A percentile compares a stretch with the other conserved stretches of the same genome.
phyloP scores from a whole-genome alignment of 2,113 vertebrate genomes.

The Hippopotamus amphibius region DNA sequence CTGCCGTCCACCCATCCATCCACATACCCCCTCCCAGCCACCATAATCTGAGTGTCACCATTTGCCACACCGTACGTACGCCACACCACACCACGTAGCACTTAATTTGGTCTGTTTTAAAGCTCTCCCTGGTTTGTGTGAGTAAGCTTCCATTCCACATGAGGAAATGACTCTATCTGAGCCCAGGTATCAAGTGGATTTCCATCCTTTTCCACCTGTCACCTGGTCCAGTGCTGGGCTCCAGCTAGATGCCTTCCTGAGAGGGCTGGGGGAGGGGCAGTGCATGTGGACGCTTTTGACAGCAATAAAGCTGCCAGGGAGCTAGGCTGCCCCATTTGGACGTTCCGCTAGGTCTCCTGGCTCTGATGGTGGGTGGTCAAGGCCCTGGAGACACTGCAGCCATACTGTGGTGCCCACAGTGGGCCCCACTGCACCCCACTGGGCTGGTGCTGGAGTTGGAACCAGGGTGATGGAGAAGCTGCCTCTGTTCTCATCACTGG shows the following conservation, averaged over 20 bases:
- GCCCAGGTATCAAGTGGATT: too few relatives aligned
- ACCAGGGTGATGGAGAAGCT: neutral
- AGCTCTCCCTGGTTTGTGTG: accelerated
- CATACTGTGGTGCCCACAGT: too few relatives aligned
- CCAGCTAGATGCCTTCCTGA: neutral
- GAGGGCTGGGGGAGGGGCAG: accelerated
- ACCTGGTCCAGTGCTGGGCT: neutral
- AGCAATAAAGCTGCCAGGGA: neutral
- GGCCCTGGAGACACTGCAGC: neutral
- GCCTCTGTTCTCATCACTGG: neutral
- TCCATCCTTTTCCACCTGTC: neutral
- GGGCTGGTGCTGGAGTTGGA: neutral
- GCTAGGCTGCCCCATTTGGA: neutral
- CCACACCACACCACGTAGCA: neutral
- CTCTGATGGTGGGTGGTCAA: too few relatives aligned
- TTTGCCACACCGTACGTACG: neutral
- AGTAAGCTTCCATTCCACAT: too few relatives aligned
- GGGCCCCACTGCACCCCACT: neutral
- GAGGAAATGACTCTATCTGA: neutral
- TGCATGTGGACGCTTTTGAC: too few relatives aligned
- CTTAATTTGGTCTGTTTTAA: neutral
- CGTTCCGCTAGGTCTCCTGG: neutral
- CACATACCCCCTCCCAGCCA: neutral
- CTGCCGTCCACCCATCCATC: too few relatives aligned
- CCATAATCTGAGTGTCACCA: neutral